Percentiles rank a stretch among this genome's conserved stretches.
phyloP scores from a whole-genome alignment of 2,113 vertebrate genomes.

The Pelecanoides urinatrix region DNA sequence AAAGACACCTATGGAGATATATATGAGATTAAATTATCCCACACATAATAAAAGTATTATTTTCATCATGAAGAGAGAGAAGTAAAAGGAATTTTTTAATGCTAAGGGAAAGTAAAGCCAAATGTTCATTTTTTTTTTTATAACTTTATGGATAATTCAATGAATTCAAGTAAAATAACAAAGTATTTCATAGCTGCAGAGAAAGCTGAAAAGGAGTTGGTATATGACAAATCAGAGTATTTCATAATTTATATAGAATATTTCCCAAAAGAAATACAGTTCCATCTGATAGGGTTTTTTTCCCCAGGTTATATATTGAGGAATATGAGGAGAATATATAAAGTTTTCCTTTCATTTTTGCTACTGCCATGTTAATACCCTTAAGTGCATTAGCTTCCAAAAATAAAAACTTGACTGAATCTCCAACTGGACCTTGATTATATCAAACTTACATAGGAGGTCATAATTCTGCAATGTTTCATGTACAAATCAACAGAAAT shows the following conservation, averaged over 20 bases:
- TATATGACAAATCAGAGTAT: background rate
- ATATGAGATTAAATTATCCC: background rate
- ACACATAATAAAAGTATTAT: background rate
- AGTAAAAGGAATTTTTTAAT: background rate
- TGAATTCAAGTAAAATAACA: background rate
- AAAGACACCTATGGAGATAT: background rate
- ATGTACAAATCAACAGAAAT: background rate
- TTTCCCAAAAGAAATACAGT: background rate
- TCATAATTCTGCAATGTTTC: background rate
- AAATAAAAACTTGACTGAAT: background rate
- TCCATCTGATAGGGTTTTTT: background rate
- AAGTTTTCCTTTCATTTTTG: background rate
- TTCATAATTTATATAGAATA: background rate
- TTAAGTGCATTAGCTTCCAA: background rate
- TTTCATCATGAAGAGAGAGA: background rate
- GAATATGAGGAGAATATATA: background rate
- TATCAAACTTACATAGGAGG: background rate
- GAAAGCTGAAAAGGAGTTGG: background rate
- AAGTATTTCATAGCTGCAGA: background rate
- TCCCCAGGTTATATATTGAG: background rate
- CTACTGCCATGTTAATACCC: background rate
- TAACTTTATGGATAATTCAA: background rate
- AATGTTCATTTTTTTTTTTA: background rate
- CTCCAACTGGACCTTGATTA: background rate
- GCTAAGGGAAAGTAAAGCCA: background rate